phyloP scores from a whole-genome alignment of 23 tunicate species.

The Styela plicata region DNA sequence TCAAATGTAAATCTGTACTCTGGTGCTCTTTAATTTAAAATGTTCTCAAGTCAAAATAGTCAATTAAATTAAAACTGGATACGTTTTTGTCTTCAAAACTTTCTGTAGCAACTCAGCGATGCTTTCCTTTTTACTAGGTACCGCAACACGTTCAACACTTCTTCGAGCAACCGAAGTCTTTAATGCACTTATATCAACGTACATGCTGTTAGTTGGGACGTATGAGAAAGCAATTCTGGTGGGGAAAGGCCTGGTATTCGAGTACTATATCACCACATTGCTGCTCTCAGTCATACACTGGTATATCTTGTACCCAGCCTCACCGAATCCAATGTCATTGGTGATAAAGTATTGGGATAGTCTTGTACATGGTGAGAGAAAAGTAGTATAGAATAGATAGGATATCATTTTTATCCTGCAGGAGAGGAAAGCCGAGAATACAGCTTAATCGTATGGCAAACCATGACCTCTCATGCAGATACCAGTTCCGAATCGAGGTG shows the following conservation, averaged over 20 bases:
- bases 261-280: constrained; percentile 22
- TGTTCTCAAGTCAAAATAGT: no score
- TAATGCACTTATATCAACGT: constrained; percentile 14
- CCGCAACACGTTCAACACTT: neutral
- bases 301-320: neutral
- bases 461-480: no score
- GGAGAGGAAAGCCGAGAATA: no score
- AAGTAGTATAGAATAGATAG: neutral
- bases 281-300: neutral
- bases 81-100: no score
- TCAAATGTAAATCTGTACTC: no score
- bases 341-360: constrained; percentile 6
- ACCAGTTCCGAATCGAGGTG: no score
- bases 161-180: neutral
- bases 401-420: no score
- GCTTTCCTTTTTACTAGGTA: neutral
- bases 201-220: constrained; percentile 22
- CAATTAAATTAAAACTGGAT: no score
- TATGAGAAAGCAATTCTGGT: constrained; percentile 15
- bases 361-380: neutral
- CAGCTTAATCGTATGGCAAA: no score
- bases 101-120: no score
- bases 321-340: constrained; percentile 20
- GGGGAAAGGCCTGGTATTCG: neutral
- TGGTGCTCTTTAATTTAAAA: no score